These are phyloP conservation scores for Lepeophtheirus nordmannii DNA, from an alignment of 2,888 invertebrate genomes.

Conservation along the genomic window DNA sequence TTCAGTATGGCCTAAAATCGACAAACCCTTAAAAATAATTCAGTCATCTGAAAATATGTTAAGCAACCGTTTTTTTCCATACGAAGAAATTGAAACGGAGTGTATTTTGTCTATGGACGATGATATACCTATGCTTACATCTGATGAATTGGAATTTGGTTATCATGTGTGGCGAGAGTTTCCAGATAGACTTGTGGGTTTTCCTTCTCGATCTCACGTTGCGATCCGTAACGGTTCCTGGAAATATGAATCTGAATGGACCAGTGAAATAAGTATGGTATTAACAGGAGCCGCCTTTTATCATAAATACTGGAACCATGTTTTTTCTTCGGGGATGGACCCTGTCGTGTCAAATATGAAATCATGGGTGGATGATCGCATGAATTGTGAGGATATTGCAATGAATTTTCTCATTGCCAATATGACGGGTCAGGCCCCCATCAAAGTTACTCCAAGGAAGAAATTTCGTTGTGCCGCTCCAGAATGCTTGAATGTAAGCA, in stretches of 20 bases:
- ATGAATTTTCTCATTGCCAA: constrained; percentile 95
- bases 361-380: constrained; percentile 79
- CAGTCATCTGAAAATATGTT: constrained; percentile 76
- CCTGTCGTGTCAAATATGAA: constrained; percentile 64
- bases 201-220: constrained; percentile 81
- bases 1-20: constrained; percentile 37
- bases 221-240: constrained; percentile 79
- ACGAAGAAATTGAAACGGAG: constrained; percentile 90
- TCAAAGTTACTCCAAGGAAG: constrained; percentile 80
- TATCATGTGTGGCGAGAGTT: constrained; percentile 88
- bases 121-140: constrained; percentile 85
- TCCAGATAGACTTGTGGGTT: constrained; percentile 87
- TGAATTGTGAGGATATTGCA: constrained; percentile 96
- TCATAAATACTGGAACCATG: constrained; percentile 88
- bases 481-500: constrained; percentile 79
- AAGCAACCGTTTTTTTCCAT: constrained; percentile 90
- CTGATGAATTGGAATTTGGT: constrained; percentile 90
- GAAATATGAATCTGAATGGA: constrained; percentile 95
- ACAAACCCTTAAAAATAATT: constrained; percentile 42
- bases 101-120: constrained; percentile 87
- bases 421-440: constrained; percentile 78
- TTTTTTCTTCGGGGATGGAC: constrained; percentile 56
- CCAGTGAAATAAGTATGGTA: constrained; percentile 68
- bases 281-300: constrained; percentile 91
- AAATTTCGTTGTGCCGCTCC: constrained; percentile 76